phyloP scores from a whole-genome alignment of 2,797 vertebrate species.

The Lateolabrax maculatus region DNA sequence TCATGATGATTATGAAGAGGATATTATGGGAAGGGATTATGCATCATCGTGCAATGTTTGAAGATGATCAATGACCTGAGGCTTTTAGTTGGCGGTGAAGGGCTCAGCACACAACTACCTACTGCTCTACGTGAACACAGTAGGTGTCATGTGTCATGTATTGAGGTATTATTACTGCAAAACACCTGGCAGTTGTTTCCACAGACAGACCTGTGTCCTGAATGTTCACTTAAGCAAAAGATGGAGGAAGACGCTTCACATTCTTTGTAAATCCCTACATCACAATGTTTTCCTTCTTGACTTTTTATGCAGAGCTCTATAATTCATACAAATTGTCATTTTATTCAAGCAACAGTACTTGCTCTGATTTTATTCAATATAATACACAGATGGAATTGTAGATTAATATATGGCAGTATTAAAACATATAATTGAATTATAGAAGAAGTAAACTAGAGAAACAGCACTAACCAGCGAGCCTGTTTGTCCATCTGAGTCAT shows the following conservation, averaged over 20 bases:
- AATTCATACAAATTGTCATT: neutral
- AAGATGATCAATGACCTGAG: conserved; percentile 79
- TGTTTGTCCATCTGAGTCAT: too few relatives aligned
- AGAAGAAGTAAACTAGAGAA: too few relatives aligned
- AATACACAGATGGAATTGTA: neutral
- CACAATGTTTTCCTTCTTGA: neutral
- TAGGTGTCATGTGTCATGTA: conserved; percentile 6
- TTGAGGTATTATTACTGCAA: neutral
- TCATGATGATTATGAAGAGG: conserved; percentile 81
- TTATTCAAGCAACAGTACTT: neutral
- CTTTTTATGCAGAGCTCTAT: neutral
- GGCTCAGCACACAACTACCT: conserved; percentile 40
- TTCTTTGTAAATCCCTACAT: neutral
- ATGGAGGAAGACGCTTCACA: neutral
- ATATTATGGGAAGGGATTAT: conserved; percentile 77
- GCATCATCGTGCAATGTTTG: conserved; percentile 70
- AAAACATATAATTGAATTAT: too few relatives aligned
- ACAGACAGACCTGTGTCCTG: neutral
- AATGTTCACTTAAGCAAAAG: neutral
- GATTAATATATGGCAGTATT: too few relatives aligned
- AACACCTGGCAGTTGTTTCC: neutral
- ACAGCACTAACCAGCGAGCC: too few relatives aligned
- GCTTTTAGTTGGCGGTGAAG: conserved; percentile 62
- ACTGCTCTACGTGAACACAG: conserved; percentile 31
- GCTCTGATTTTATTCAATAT: neutral